phyloP scores from a whole-genome alignment of 2,113 vertebrate species.

The Oxyura jamaicensis region DNA sequence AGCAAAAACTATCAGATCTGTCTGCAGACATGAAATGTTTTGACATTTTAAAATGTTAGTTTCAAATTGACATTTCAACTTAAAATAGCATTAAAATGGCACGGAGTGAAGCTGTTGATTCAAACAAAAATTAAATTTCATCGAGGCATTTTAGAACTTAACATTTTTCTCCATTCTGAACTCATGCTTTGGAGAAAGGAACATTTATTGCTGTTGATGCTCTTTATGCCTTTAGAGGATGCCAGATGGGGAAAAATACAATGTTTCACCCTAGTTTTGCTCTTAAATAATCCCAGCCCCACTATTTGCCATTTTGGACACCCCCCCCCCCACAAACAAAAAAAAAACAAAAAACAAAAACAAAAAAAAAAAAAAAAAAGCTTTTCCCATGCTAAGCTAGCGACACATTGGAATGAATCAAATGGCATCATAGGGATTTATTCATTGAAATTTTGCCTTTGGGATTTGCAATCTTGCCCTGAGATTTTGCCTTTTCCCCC shows the following conservation, averaged over 20 bases:
- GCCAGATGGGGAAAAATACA: background rate
- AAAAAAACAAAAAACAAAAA: too few species aligned
- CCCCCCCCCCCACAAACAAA: too few species aligned
- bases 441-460: background rate
- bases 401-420: background rate
- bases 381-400: background rate
- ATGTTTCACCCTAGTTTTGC: background rate
- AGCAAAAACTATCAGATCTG: background rate
- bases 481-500: background rate
- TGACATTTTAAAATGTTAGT: slow-evolving; percentile 65
- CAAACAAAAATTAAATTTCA: slow-evolving; percentile 54
- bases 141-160: background rate
- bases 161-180: background rate
- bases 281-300: background rate
- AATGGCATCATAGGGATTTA: background rate
- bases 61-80: slow-evolving; percentile 66
- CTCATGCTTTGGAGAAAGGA: background rate
- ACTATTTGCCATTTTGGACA: background rate
- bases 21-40: slow-evolving; percentile 59
- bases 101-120: slow-evolving; percentile 36
- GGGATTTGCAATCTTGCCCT: background rate
- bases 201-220: background rate
- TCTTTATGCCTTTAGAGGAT: background rate
- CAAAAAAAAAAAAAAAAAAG: background rate
- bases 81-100: slow-evolving; percentile 51